These are phyloP conservation scores for Drosophila pseudotalamancana DNA, from an alignment of 2,888 invertebrate genomes.

Conservation along the genomic window DNA sequence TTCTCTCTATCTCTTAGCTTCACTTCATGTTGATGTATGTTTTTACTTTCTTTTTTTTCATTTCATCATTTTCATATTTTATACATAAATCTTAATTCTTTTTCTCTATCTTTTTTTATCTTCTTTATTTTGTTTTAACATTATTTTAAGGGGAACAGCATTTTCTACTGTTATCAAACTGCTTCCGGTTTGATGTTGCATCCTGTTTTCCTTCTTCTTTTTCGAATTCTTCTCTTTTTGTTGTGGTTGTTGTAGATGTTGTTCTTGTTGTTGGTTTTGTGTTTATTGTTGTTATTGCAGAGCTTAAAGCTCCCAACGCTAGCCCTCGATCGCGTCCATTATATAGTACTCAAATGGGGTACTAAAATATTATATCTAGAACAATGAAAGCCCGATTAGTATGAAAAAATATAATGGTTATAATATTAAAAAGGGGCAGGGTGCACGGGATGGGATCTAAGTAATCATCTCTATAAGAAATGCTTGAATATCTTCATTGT, in stretches of 20 bases:
- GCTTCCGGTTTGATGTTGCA: constrained; percentile 31
- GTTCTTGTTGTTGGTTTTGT: constrained; percentile 14
- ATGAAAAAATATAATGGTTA: neutral
- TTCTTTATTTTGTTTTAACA: constrained; percentile 33
- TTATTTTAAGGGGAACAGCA: constrained; percentile 47
- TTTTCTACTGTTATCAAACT: constrained; percentile 41
- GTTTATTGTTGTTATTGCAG: constrained; percentile 30
- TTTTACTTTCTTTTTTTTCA: constrained; percentile 14
- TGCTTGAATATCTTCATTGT: neutral
- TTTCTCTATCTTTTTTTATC: constrained; percentile 24
- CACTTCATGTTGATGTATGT: constrained; percentile 46
- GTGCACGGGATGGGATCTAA: neutral
- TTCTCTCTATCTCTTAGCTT: constrained; percentile 18
- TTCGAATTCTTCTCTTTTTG: constrained; percentile 19
- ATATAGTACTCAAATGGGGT: constrained; percentile 73
- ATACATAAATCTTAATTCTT: constrained; percentile 48
- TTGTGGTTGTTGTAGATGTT: constrained; percentile 10
- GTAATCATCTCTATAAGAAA: neutral
- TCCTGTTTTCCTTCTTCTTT: constrained; percentile 13
- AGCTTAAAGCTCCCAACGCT: constrained; percentile 28
- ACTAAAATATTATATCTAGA: constrained; percentile 79
- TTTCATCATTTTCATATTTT: constrained; percentile 16
- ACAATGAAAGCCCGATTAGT: constrained; percentile 27
- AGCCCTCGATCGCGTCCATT: constrained; percentile 53
- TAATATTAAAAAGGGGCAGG: neutral